Base-by-base conservation (phyloP, 2,888 invertebrate genomes). In the Arrhopalites spinosus region DNA sequence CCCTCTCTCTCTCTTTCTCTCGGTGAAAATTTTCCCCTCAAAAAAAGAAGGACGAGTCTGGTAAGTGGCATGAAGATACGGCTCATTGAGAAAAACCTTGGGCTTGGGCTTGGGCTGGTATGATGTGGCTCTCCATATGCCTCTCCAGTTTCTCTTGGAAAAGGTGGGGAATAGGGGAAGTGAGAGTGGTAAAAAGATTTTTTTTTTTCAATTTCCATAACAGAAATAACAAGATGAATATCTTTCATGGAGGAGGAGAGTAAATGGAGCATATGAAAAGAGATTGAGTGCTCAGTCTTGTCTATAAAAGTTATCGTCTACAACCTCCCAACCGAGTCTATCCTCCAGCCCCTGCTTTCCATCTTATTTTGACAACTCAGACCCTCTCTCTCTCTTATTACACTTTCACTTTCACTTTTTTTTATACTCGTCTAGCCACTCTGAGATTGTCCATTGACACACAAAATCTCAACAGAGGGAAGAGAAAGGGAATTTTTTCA, bases 161-260 rank as follows among this genome's bases (percentile, higher is more conserved):
- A 59, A 59, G 50, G 17, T 3, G 11, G 25, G 20, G 25, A 27
- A 59, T 13, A 27, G 25, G 25, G 25, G 25, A 27, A 27, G 59
- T 25, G 59, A 53, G 71, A 36, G 71, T 23, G 71, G 59, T 36
- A 71, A 71, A 71, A 69, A 71, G 56, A 71, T 71, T 71, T 59
- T 59, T 59, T 71, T 71, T 71, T 59, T 59, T n/a, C n/a, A n/a
- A n/a, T n/a, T n/a, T n/a, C n/a, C n/a, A n/a, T n/a, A n/a, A n/a
- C n/a, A n/a, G n/a, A n/a, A n/a, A 71, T 71, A 71, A 71, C 71
- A 71, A 71, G 71, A 71, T 71, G 71, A 71, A 71, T 71, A 71
- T 71, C 71, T 71, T 71, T 71, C 71, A 71, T 25, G 59, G 71
- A 71, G 71, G 59, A 71, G 70, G 56, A 53, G 59, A 43, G 71